Percentiles rank a stretch among this genome's conserved stretches.
These are phyloP conservation scores for Lerista edwardsae DNA, from an alignment of 2,797 vertebrate species.

Conservation along the genomic window DNA sequence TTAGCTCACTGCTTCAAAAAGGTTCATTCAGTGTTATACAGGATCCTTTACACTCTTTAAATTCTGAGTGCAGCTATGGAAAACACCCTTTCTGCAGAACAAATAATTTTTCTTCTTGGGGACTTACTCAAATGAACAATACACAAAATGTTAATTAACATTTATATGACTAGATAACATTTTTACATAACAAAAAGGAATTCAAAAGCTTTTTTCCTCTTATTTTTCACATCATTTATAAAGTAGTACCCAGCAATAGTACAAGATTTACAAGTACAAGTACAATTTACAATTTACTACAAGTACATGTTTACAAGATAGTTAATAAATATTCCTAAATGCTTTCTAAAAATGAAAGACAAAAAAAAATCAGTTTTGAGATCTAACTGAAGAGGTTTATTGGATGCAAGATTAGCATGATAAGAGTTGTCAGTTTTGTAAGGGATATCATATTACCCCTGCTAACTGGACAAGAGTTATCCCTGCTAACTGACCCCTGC, in stretches of 20 bases:
- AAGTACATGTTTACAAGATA: too few species aligned
- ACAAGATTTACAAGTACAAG: background rate
- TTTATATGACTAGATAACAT: background rate
- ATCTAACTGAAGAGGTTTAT: background rate
- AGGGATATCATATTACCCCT: background rate
- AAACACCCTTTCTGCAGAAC: constrained; percentile 21
- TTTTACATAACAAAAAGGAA: constrained; percentile 16
- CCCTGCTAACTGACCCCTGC: too few species aligned
- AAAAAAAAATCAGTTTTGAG: constrained; percentile 4
- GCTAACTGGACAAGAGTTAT: too few species aligned
- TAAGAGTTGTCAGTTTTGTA: background rate
- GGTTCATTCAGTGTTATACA: constrained; percentile 2
- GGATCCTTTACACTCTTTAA: constrained; percentile 31
- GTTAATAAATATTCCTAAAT: constrained; percentile 1
- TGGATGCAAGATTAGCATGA: background rate
- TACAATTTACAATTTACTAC: too few species aligned
- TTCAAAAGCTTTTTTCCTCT: background rate
- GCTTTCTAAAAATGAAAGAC: constrained; percentile 1
- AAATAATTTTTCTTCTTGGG: constrained; percentile 20
- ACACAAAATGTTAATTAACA: constrained; percentile 2
- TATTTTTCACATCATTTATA: background rate
- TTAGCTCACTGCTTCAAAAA: constrained; percentile 42
- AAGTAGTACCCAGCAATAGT: background rate
- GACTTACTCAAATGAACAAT: constrained; percentile 18
- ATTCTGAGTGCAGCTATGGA: constrained; percentile 19